Evolutionary conservation across 2,888 invertebrate species (phyloP), one percentile per base, ranked within the genome.

Genomic region (Ormia ochracea): DNA sequence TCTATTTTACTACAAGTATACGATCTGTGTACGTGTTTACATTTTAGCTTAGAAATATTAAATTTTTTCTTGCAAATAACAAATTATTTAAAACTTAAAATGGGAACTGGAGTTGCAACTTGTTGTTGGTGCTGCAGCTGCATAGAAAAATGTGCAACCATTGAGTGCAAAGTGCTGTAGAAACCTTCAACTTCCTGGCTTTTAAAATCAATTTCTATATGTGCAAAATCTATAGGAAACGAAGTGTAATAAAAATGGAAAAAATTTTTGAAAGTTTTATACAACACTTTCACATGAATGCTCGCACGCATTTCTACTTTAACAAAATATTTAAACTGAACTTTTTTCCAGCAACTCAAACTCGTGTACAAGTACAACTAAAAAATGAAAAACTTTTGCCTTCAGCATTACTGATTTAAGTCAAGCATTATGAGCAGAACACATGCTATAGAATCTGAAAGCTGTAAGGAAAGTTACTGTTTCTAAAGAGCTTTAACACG

Each of bases 191-290:
- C 17, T 61, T 14, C 26, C 59, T 52, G 28, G 31, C 5, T 26
- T 14, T 41, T 9, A 43, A 43, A 38, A 43, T 54, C 7, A 41
- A 66, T 38, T 21, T 41, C 19, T 19, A 21, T 1, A 28, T 19
- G 4, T 12, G 36, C n/a, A 4, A 23, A 2, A 5, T 45, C 12
- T 19, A 28, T n/a, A 19, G 4, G 2, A 58, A 69, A 14, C 6
- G 48, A 26, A 70, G 28, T 43, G 21, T 21, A 33, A 48, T 56
- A 19, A 63, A 65, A 56, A 65, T 19, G 45, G 19, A 9, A 23
- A 38, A 56, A 19, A 38, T 65, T 58, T 38, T 28, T 36, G 19
- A 65, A 73, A 56, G 45, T 65, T 73, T 73, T 31, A 28, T 36
- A 1, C 19, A n/a, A 48, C 19, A 33, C 31, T 26, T 9, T 26